Evolutionary conservation across 2,888 invertebrate genomes (phyloP).

Genomic region (Caenorhabditis macrosperma): DNA sequence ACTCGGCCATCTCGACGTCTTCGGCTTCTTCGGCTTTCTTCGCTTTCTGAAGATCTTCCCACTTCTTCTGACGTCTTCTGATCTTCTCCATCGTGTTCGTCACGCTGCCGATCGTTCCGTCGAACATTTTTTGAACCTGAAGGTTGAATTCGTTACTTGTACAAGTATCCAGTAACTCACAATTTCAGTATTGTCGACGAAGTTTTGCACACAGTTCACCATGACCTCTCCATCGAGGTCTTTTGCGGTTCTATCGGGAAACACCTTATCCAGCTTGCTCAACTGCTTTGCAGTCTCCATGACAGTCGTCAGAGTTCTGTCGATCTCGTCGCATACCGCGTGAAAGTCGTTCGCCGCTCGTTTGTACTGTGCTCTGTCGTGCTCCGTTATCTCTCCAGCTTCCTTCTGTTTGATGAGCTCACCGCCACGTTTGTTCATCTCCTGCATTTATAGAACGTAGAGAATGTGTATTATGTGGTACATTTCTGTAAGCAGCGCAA

Average conservation of each 20-base stretch:
- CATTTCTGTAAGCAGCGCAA: too few species aligned
- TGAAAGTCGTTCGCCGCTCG: conserved; percentile 46
- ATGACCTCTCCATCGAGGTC: conserved; percentile 37
- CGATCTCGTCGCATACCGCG: conserved; percentile 50
- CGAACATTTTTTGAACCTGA: conserved; percentile 57
- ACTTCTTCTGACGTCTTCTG: conserved; percentile 46
- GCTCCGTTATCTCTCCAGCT: neutral
- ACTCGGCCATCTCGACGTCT: conserved; percentile 25
- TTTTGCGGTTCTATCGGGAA: conserved; percentile 19
- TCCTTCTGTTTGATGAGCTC: conserved; percentile 6
- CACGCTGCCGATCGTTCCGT: conserved; percentile 43
- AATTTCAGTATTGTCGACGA: conserved; percentile 41
- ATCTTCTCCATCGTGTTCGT: conserved; percentile 50
- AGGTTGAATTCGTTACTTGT: neutral
- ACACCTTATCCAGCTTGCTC: conserved; percentile 55
- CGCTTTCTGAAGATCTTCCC: conserved; percentile 18
- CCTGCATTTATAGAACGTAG: neutral
- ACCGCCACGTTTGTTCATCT: conserved; percentile 39
- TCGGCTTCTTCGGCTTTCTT: conserved; percentile 1
- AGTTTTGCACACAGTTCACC: conserved; percentile 33
- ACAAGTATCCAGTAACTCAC: neutral
- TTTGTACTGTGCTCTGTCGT: conserved; percentile 30
- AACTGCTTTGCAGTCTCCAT: conserved; percentile 52
- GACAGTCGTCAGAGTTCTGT: conserved; percentile 45
- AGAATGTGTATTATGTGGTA: too few species aligned